Conservation (phyloP, 1,140 invertebrate genomes). For the Diabrotica virgifera region DNA sequence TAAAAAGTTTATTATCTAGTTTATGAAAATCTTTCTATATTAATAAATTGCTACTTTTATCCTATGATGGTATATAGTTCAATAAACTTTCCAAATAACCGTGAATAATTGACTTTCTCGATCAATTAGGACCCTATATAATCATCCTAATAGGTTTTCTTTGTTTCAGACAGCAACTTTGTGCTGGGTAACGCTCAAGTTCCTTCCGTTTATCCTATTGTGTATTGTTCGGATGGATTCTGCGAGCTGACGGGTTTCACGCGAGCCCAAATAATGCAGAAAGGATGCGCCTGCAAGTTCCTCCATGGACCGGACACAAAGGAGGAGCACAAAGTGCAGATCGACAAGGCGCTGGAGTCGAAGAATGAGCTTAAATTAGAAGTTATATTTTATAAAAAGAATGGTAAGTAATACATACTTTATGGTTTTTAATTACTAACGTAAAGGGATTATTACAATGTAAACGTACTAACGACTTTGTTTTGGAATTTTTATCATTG, state of each 20-base stretch:
- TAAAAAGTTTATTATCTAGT: too few relatives aligned
- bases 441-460: too few relatives aligned
- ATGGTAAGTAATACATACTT: constrained; percentile 62
- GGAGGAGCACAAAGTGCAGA: constrained; percentile 83
- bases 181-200: constrained; percentile 96
- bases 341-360: constrained; percentile 83
- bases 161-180: constrained; percentile 91
- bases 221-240: constrained; percentile 97
- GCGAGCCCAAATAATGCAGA: constrained; percentile 95
- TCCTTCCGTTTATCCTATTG: constrained; percentile 83
- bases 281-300: constrained; percentile 94
- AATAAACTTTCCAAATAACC: too few relatives aligned
- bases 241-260: constrained; percentile 93
- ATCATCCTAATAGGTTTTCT: constrained; percentile 9
- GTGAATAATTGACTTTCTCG: too few relatives aligned
- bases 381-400: constrained; percentile 93
- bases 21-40: too few relatives aligned
- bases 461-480: too few relatives aligned
- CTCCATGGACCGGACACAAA: constrained; percentile 88
- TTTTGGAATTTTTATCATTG: too few relatives aligned
- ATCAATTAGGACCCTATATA: too few relatives aligned
- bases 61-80: too few relatives aligned
- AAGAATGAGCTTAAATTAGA: constrained; percentile 92
- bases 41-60: too few relatives aligned
- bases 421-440: neutral